phyloP scores from a whole-genome alignment of 2,797 vertebrate species.

The Macropodus opercularis region DNA sequence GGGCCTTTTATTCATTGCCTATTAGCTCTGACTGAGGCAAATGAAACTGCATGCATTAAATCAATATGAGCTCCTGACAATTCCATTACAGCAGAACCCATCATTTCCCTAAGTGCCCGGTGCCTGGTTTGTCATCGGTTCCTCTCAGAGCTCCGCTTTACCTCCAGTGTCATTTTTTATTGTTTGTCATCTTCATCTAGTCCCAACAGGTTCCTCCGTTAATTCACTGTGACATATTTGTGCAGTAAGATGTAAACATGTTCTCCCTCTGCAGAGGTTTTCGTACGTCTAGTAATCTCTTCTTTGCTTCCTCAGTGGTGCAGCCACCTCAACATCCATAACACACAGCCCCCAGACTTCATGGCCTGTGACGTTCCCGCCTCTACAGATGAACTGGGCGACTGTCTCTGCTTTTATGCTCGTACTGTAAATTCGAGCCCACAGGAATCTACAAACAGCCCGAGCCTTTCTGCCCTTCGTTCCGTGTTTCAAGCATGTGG shows the following conservation, averaged over 20 bases:
- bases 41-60: conserved; percentile 41
- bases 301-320: too few species aligned
- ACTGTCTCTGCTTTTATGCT: too few species aligned
- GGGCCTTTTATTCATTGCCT: conserved; percentile 39
- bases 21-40: conserved; percentile 45
- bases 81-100: conserved; percentile 42
- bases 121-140: conserved; percentile 46
- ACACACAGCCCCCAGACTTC: conserved; percentile 35
- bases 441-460: conserved; percentile 4
- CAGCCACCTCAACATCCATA: conserved; percentile 44
- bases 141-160: conserved; percentile 28
- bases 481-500: conserved; percentile 21
- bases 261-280: too few species aligned
- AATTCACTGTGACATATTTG: conserved; percentile 20
- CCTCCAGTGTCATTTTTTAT: conserved; percentile 40
- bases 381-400: too few species aligned
- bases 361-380: conserved; percentile 46
- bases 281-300: too few species aligned
- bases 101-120: conserved; percentile 45
- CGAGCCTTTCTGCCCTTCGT: conserved; percentile 18
- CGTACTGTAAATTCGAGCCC: too few species aligned
- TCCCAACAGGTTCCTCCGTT: conserved; percentile 30
- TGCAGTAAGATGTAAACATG: conserved; percentile 39
- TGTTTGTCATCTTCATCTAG: conserved; percentile 56
- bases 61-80: conserved; percentile 38